phyloP scores from a whole-genome alignment of 1,140 invertebrate genomes.

The Pseudomyrmex dendroicus region DNA sequence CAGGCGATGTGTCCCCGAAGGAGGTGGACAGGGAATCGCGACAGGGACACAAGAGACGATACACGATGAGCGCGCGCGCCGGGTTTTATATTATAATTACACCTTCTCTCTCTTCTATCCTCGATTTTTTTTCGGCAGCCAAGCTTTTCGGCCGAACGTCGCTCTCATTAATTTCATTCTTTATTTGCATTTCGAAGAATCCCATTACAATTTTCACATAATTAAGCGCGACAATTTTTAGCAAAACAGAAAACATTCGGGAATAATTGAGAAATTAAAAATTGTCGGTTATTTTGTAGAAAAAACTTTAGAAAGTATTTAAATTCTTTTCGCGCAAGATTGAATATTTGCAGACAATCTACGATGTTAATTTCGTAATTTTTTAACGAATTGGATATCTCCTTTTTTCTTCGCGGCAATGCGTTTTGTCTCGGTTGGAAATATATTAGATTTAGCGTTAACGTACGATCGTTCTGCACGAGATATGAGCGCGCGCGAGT shows the following conservation, averaged over 20 bases:
- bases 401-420: no score
- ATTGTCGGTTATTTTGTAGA: no score
- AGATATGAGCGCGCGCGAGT: background rate
- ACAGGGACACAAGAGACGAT: conserved; percentile 73
- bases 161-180: background rate
- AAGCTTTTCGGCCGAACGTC: background rate
- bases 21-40: conserved; percentile 74
- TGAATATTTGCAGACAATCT: no score
- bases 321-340: no score
- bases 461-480: background rate
- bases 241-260: background rate
- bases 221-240: background rate
- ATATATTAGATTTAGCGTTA: conserved; percentile 6
- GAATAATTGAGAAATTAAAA: no score
- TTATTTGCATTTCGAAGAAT: conserved; percentile 1
- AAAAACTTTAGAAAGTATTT: no score
- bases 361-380: background rate
- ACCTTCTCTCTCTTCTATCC: conserved; percentile 60
- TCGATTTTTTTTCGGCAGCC: conserved; percentile 48
- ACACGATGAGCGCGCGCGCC: conserved; percentile 69
- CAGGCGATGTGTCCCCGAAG: conserved; percentile 72
- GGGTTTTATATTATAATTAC: conserved; percentile 83
- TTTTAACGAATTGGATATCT: no score
- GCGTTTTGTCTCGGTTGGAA: no score
- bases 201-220: background rate